Conservation (phyloP, 2,797 vertebrate genomes). For the Cheirogaleus major region DNA sequence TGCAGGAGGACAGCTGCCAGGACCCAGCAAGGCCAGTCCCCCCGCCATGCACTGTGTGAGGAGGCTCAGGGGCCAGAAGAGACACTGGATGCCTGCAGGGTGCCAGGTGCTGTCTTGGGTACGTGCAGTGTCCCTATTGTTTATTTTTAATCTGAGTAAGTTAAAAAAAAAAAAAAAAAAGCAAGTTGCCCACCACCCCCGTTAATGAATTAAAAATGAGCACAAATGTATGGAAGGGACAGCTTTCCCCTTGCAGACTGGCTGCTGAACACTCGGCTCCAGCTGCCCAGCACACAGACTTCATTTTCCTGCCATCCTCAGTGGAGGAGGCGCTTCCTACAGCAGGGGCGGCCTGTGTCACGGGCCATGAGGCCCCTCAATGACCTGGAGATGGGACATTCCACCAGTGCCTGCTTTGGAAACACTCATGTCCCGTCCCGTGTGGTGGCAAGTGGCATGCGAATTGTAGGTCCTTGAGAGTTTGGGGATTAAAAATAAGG, state of each 20-base stretch:
- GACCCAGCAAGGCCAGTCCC: neutral
- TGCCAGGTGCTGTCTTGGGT: rapidly evolving
- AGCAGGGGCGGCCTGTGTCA: too few species aligned
- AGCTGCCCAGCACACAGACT: too few species aligned
- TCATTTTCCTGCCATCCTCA: neutral
- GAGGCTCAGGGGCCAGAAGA: neutral
- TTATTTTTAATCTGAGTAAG: neutral
- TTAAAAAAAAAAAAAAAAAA: neutral
- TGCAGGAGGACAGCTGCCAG: neutral
- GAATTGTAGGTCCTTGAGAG: neutral
- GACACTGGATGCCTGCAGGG: rapidly evolving
- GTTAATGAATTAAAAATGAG: neutral
- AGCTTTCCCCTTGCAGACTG: neutral
- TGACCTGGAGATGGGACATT: too few species aligned
- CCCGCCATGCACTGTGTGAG: neutral
- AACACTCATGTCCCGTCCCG: rapidly evolving
- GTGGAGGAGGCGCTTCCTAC: neutral
- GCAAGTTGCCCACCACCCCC: neutral
- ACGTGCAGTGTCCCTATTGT: rapidly evolving
- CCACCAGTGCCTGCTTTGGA: neutral
- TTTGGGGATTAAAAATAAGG: neutral
- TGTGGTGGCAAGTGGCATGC: neutral
- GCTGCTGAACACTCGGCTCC: neutral
- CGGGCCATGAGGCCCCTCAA: neutral
- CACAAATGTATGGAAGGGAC: rapidly evolving